Base-by-base conservation (phyloP, 2,888 invertebrate genomes). In the Muschampia plurimacula region DNA sequence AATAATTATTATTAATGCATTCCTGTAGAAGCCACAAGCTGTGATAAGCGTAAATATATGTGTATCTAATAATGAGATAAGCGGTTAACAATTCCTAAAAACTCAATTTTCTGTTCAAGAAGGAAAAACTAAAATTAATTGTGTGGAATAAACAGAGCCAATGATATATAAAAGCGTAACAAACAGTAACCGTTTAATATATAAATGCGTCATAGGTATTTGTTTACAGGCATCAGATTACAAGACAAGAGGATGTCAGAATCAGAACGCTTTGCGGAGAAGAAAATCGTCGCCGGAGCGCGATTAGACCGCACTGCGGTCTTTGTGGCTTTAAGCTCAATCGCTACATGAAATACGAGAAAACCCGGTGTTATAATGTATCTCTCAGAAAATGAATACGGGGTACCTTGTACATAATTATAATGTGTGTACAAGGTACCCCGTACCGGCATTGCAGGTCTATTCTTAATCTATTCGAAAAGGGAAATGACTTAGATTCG, bases 181-280 rank as follows among this genome's bases (percentile, higher is more conserved):
- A 60, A 36, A 69, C 46, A 62, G 67, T 46, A 59, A 60, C 49
- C 36, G 62, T 62, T 65, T 49, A 12, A 65, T 32, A 36, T 32
- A 36, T 10, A 63, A 52, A 70, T 59, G 70, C 70, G 65, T 71
- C 70, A 59, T 59, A 36, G 49, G 70, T 65, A n/a, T 67, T 32
- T 59, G 67, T 67, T 67, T 46, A 65, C 63, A 49, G 57, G 65
- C 13, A 71, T 71, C 65, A 10, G 13, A 46, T 71, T 59, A 65
- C 70, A 59, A 65, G 59, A 65, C 46, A 32, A 57, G 6, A 49
- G 57, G 9, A 59, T 44, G 67, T 57, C 55, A 22, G 67, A 66
- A 39, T 22, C 22, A 22, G 22, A 22, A 22, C 52, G 55, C 22
- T 39, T 15, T 41, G 52, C 46, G 52, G 36, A 39, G 52, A 65